phyloP scores from a whole-genome alignment of 2,888 invertebrate genomes.

The Lordiphosa fenestrarum region DNA sequence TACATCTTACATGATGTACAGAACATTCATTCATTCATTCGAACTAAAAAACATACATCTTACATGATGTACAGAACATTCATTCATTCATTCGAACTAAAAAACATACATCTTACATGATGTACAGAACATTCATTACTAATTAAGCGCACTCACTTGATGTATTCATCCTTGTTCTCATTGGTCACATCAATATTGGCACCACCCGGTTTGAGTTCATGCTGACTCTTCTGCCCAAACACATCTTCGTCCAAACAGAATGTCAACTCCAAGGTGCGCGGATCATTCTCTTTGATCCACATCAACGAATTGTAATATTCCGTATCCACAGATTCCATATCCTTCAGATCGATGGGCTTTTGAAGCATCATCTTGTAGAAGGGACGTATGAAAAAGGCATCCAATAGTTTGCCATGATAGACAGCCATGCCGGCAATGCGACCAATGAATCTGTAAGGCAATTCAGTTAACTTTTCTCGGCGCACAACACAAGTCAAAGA shows the following conservation, averaged over 20 bases:
- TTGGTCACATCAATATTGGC: constrained; percentile 94
- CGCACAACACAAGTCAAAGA: rapidly evolving
- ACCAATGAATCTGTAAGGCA: constrained; percentile 88
- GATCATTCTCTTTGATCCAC: constrained; percentile 92
- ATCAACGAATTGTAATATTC: constrained; percentile 99
- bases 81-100: too few species aligned
- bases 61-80: too few species aligned
- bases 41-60: too few species aligned
- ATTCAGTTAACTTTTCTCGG: neutral
- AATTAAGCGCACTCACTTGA: constrained; percentile 84
- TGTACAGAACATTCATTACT: too few species aligned
- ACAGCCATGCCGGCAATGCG: constrained; percentile 99
- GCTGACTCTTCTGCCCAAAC: constrained; percentile 95
- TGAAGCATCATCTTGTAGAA: constrained; percentile 99
- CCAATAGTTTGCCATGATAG: constrained; percentile 98
- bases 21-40: too few species aligned
- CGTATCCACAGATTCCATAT: constrained; percentile 99
- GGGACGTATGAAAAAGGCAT: constrained; percentile 99
- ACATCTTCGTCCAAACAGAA: constrained; percentile 98
- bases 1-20: too few species aligned
- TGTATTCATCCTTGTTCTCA: constrained; percentile 98
- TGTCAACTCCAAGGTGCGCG: constrained; percentile 94
- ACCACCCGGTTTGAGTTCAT: constrained; percentile 94
- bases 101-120: too few species aligned
- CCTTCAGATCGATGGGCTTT: constrained; percentile 94